These are phyloP conservation scores for Noctilio leporinus DNA, from an alignment of 2,113 vertebrate species.

Conservation along the genomic window DNA sequence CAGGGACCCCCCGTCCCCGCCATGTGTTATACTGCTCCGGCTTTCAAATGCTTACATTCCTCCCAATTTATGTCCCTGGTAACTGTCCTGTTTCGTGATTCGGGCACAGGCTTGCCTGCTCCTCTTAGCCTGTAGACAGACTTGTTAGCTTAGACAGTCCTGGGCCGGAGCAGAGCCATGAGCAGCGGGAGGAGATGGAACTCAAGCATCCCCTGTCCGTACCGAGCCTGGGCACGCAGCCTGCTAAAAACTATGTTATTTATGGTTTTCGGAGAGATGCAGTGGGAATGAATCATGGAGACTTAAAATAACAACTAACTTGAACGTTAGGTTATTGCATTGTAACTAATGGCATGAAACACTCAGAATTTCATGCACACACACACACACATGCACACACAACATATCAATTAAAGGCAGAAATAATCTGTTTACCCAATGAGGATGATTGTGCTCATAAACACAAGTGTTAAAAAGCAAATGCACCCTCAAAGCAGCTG, in stretches of 20 bases:
- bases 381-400: background rate
- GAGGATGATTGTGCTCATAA: background rate
- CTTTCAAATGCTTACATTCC: background rate
- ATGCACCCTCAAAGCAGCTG: constrained; percentile 31
- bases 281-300: background rate
- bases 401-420: background rate
- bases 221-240: background rate
- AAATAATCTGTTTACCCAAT: background rate
- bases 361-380: background rate
- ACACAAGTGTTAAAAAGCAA: constrained; percentile 29
- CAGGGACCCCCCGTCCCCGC: background rate
- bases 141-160: background rate
- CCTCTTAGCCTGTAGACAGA: background rate
- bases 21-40: background rate
- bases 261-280: background rate
- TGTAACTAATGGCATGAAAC: background rate
- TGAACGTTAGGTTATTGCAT: background rate
- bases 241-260: background rate
- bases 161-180: background rate
- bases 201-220: fast-evolving
- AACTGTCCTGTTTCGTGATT: background rate
- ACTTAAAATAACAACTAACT: background rate
- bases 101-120: background rate
- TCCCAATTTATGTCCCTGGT: background rate
- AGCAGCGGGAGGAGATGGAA: background rate